Base-by-base conservation (phyloP, 2,888 invertebrate species). In the Tetragonisca angustula region DNA sequence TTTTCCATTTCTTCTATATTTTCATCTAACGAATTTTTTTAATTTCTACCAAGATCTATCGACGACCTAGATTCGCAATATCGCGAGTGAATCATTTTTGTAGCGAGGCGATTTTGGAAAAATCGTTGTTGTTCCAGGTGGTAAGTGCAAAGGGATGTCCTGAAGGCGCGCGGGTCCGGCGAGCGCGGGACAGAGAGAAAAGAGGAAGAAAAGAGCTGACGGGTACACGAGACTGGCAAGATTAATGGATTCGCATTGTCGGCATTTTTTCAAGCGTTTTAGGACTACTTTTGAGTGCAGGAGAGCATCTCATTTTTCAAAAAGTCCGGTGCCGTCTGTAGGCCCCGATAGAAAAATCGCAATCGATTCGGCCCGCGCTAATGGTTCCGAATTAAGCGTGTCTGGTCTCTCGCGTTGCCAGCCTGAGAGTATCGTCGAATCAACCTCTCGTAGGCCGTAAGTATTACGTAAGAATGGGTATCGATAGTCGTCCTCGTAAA, bases 241-340 rank as follows among this genome's bases (percentile, higher is more conserved):
- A 94, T 94, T 94, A 94, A 94, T 94, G 94, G 94, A 93, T 93
- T 92, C 90, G 90, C 92, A 94, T 94, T 94, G 94, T 94, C 93
- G 92, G 94, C 93, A 93, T 93, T 94, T 94, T 94, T 94, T 94
- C 94, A 92, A 91, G 92, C 92, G 93, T 94, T 94, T 94, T 94
- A 93, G 93, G 92, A 93, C 91, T 93, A 94, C 94, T 94, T 94
- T 94, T 93, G 92, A 92, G 92, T 91, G 91, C 90, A 92, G 91
- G 88, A 87, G 90, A 91, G 90, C 79, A 86, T 91, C 83, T 93
- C 94, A 94, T 94, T 94, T 94, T 94, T 94, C 94, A 94, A 93
- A 94, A 94, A 92, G 90, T 88, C 88, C 84, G 43, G 79, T 81
- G 71, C 81, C 73, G 49, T 67, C 68, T 50, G 81, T 64, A 79